Evolutionary conservation across 2,888 invertebrate species (phyloP).

Genomic region (Apamea sordens): DNA sequence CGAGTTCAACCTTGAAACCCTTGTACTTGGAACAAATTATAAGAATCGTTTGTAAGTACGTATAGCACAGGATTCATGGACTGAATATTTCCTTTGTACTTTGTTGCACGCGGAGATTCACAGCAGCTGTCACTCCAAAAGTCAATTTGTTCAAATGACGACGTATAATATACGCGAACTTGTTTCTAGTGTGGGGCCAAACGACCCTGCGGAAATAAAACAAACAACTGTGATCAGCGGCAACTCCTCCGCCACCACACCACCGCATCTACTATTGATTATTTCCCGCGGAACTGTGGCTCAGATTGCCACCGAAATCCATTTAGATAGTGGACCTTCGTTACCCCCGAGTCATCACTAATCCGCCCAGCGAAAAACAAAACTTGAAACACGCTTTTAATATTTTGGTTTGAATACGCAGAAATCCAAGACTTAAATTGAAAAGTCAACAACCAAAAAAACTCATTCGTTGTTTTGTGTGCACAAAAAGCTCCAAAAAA

Average conservation of each 20-base stretch:
- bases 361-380: slow-evolving; percentile 24
- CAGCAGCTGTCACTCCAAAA: slow-evolving; percentile 85
- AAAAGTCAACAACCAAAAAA: slow-evolving; percentile 59
- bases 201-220: slow-evolving; percentile 85
- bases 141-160: slow-evolving; percentile 84
- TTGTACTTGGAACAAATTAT: slow-evolving; percentile 39
- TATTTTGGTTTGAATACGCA: slow-evolving; percentile 43
- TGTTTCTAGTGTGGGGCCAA: slow-evolving; percentile 80
- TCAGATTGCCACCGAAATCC: slow-evolving; percentile 51
- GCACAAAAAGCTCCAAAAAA: slow-evolving; percentile 74
- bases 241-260: slow-evolving; percentile 76
- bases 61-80: slow-evolving; percentile 14
- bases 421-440: slow-evolving; percentile 56
- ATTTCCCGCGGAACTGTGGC: slow-evolving; percentile 60
- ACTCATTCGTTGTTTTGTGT: slow-evolving; percentile 51
- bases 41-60: slow-evolving; percentile 44
- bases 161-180: slow-evolving; percentile 79
- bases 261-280: slow-evolving; percentile 72
- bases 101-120: slow-evolving; percentile 57
- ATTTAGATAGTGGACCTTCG: slow-evolving; percentile 60
- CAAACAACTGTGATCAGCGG: slow-evolving; percentile 88
- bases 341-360: slow-evolving; percentile 37
- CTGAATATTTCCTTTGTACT: slow-evolving; percentile 51
- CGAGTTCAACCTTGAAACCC: slow-evolving; percentile 15
- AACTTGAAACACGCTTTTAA: slow-evolving; percentile 39